Evolutionary conservation across 1,140 invertebrate species (phyloP).

Genomic region (Bombus huntii): DNA sequence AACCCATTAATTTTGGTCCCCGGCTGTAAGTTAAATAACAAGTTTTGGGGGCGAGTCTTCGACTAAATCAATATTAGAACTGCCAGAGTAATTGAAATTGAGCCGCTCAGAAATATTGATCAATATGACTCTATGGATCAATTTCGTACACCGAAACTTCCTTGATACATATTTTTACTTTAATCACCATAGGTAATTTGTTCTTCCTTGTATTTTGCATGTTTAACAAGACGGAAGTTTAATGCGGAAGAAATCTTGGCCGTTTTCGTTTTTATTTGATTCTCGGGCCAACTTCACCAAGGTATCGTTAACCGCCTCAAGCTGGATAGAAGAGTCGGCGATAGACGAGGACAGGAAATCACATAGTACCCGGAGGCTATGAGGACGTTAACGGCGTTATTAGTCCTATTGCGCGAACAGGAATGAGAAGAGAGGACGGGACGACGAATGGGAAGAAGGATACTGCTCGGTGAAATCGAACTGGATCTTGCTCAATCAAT

Average conservation of each 20-base stretch:
- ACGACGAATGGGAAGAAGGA: background rate
- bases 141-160: too few species aligned
- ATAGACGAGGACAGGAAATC: background rate
- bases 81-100: background rate
- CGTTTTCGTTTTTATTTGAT: background rate
- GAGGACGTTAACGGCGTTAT: conserved; percentile 57
- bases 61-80: background rate
- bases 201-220: background rate
- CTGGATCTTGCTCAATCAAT: conserved; percentile 67
- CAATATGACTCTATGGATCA: too few species aligned
- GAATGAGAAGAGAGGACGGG: background rate
- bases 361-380: conserved; percentile 6
- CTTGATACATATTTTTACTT: background rate
- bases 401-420: conserved; percentile 41
- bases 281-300: background rate
- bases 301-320: conserved; percentile 21
- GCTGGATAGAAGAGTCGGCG: background rate
- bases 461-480: conserved; percentile 59
- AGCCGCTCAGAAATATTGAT: background rate
- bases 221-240: background rate
- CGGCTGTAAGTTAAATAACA: background rate
- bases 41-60: background rate
- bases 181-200: background rate
- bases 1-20: too few species aligned
- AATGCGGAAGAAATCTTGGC: background rate